Evolutionary conservation across 2,888 invertebrate species (phyloP), one percentile per base, ranked within the genome.

Genomic region (Mallateleia sp.): DNA sequence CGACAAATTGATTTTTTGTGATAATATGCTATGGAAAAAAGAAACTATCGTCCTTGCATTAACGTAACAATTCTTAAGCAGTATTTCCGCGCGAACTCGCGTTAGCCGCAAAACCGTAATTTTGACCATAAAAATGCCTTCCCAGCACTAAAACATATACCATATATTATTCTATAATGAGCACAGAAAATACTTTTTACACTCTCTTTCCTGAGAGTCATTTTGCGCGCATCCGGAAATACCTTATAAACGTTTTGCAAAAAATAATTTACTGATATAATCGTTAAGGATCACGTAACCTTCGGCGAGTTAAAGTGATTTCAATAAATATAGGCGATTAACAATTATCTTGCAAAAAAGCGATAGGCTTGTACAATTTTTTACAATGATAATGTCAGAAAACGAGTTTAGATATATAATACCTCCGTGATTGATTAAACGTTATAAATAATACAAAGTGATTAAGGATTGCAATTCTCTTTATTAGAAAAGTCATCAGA

Each of bases 201-300:
- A 78, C 83, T 81, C 71, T 80, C 80, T 66, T 81, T 81, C 69
- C 72, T 81, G 32, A 64, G 38, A 66, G 84, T 79, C 86, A 89
- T 85, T 54, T 74, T 75, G 62, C 60, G 77, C 82, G 80, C 80
- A 84, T 87, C 87, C 89, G 88, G 87, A 89, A 85, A 71, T 80
- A 24, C 47, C 71, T 84, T 85, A 75, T 74, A 79, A 79, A 52
- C 58, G 45, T 34, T 45, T 47, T 20, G 72, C 42, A 75, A 75
- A 82, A 75, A 82, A 75, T 82, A 47, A 58, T 67, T 52, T 52
- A 34, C 47, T 62, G 66, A 82, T 82, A 67, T 52, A 74, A 74
- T 82, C 74, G 28, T 81, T 74, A 56, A 18, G 8, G 67, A 82
- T 82, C 74, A 74, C 74, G 60, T 74, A 82, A 82, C 60, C 62